Base-by-base conservation (phyloP, 1,140 invertebrate genomes). In the Drosophila grimshawi region DNA sequence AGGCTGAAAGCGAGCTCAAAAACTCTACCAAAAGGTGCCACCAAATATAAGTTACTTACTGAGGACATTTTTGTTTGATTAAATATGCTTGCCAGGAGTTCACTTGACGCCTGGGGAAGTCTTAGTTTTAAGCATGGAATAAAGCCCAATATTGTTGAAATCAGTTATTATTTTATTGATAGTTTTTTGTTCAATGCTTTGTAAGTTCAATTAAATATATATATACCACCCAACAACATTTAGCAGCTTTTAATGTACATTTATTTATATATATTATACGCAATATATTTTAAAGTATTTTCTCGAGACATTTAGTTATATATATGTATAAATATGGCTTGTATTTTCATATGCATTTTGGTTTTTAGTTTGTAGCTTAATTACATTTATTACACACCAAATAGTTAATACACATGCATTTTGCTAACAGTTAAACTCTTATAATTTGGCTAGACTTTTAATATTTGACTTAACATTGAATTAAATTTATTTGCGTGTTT, bases 211-310 rank as follows among this genome's bases (percentile, higher is more conserved):
- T 68, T 81, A 77, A 85, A 78, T 76, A 73, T 66, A 76, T 19
- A 19, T 19, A 19, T 80, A 65, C 57, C 67, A 69, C 74, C 49
- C 74, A 85, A 89, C 76, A 89, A 85, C 71, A 81, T 82, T 79
- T 75, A 88, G 66, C 60, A 65, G 59, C 19, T 19, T 60, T 62
- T 64, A 64, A 41, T 78, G 49, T 45, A 11, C 19, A 19, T 53
- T 41, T 71, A 49, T 76, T n/a, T 68, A 70, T 61, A 51, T 81
- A 62, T 53, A 19, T 19, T 19, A 19, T 19, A 19, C 19, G 19
- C 19, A 19, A 53, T 60, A 65, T 80, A 62, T 37, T 67, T 57
- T 62, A 10, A 56, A 53, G 53, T 71, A 76, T 67, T 75, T 52
- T 56, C 35, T 30, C 48, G 48, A 69, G 72, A 74, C 60, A 64